Evolutionary conservation across 1,140 invertebrate species (phyloP).

Genomic region (Drosophila sp.): DNA sequence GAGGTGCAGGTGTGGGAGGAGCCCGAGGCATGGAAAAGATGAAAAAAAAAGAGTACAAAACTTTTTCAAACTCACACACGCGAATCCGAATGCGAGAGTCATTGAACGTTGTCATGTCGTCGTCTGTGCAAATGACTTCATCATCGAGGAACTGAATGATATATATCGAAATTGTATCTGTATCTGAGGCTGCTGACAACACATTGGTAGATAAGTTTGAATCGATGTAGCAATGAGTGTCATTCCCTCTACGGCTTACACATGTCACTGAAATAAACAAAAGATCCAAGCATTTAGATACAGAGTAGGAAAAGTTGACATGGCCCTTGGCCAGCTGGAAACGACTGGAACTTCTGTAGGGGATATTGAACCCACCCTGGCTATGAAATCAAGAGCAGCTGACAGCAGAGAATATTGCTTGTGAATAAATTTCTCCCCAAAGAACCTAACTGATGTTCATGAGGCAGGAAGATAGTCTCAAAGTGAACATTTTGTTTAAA

Average conservation of each 20-base stretch:
- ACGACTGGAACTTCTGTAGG: slow-evolving; percentile 14
- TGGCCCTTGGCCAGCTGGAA: slow-evolving; percentile 17
- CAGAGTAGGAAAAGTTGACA: slow-evolving; percentile 21
- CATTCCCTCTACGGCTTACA: slow-evolving; percentile 16
- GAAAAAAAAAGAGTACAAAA: slow-evolving; percentile 22
- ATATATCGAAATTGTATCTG: slow-evolving; percentile 35
- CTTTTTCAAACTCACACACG: slow-evolving; percentile 38
- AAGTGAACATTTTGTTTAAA: neutral
- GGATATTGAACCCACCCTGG: slow-evolving; percentile 11
- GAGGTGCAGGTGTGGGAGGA: neutral
- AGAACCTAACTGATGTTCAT: neutral
- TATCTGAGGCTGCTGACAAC: slow-evolving; percentile 32
- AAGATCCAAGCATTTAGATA: neutral
- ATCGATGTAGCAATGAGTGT: slow-evolving; percentile 29
- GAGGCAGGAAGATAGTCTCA: neutral
- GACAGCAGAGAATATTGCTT: neutral
- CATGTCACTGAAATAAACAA: slow-evolving; percentile 21
- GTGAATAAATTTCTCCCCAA: neutral
- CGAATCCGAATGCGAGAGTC: slow-evolving; percentile 52
- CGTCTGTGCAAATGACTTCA: slow-evolving; percentile 66
- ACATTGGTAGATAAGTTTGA: slow-evolving; percentile 30
- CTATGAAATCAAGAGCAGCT: too few relatives aligned
- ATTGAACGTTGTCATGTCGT: slow-evolving; percentile 49
- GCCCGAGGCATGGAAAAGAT: neutral
- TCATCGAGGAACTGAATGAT: slow-evolving; percentile 51